Evolutionary conservation across 2,113 vertebrate genomes (phyloP).

Genomic region (Pseudorhombus dupliciocellatus): DNA sequence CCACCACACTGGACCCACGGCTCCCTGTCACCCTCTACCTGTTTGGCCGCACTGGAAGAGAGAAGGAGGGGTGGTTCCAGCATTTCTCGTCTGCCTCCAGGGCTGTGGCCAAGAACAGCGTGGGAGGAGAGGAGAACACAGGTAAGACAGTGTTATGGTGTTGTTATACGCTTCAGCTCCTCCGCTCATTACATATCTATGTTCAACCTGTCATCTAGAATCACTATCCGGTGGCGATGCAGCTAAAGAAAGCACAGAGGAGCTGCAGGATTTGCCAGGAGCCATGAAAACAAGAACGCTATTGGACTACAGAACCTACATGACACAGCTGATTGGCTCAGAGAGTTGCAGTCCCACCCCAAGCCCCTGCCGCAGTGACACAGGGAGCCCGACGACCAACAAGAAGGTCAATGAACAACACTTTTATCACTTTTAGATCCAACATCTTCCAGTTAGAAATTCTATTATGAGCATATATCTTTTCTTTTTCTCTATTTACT

Average conservation of each 20-base stretch:
- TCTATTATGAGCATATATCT: conserved; percentile 5
- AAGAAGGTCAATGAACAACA: conserved; percentile 62
- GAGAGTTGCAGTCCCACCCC: conserved; percentile 35
- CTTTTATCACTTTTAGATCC: not conserved
- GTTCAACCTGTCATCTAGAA: conserved; percentile 41
- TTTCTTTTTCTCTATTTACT: not conserved
- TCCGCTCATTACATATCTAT: not conserved
- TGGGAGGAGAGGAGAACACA: conserved; percentile 53
- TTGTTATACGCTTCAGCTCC: not conserved
- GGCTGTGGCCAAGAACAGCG: conserved; percentile 20
- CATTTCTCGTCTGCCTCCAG: conserved; percentile 78
- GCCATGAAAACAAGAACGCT: conserved; percentile 72
- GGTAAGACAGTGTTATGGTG: conserved; percentile 66
- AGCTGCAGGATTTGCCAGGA: conserved; percentile 69
- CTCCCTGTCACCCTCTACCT: conserved; percentile 79
- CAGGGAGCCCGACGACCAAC: conserved; percentile 66
- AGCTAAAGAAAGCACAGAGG: conserved; percentile 73
- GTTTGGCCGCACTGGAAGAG: conserved; percentile 85
- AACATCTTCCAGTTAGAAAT: not conserved
- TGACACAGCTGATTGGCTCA: conserved; percentile 74
- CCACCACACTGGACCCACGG: not conserved
- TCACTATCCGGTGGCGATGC: conserved; percentile 53
- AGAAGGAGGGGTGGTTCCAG: conserved; percentile 91
- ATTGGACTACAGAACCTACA: conserved; percentile 84
- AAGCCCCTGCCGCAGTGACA: conserved; percentile 71